Percentiles rank a stretch among this genome's conserved stretches.
phyloP scores from a whole-genome alignment of 1,140 invertebrate genomes.

The Arion vulgaris region DNA sequence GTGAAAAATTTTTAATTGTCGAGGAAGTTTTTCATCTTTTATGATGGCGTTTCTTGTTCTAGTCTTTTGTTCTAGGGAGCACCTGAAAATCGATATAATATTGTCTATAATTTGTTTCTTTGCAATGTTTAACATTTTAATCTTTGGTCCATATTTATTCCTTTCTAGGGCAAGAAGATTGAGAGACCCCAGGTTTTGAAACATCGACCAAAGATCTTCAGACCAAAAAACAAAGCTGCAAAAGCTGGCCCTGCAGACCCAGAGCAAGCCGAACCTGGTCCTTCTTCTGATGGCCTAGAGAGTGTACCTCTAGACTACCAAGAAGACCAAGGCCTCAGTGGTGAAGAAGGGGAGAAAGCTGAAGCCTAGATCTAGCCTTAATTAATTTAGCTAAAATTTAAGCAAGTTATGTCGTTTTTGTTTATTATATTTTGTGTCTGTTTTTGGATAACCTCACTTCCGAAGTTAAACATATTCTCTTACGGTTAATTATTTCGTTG shows the following conservation, averaged over 20 bases:
- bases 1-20: no score
- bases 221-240: constrained; percentile 36
- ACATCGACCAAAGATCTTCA: constrained; percentile 46
- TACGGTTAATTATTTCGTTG: no score
- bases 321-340: constrained; percentile 24
- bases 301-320: constrained; percentile 40
- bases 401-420: neutral
- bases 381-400: neutral
- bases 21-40: no score
- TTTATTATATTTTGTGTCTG: neutral
- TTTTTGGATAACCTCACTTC: no score
- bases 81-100: no score
- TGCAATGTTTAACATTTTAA: no score
- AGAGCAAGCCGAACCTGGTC: constrained; percentile 37
- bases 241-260: constrained; percentile 30
- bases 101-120: no score
- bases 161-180: constrained; percentile 40
- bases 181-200: constrained; percentile 44
- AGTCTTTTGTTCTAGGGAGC: no score
- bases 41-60: no score
- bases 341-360: constrained; percentile 24
- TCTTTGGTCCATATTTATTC: no score
- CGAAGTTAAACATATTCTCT: no score
- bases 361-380: constrained; percentile 16
- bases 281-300: constrained; percentile 35